These are phyloP conservation scores for Tiaroga cobitis DNA, from an alignment of 2,797 vertebrate genomes.

Conservation along the genomic window DNA sequence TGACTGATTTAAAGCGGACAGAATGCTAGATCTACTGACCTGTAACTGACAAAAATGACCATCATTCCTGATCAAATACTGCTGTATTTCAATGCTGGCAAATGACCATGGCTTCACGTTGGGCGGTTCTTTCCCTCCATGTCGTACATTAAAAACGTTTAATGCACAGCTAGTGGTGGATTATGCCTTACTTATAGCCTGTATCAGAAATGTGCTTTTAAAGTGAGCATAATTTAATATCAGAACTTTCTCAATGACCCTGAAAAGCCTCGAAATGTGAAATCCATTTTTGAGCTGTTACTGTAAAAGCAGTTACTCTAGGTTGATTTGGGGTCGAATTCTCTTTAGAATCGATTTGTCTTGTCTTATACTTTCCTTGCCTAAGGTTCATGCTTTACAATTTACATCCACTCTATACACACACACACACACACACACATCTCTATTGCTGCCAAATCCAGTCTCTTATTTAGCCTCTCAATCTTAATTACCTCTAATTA, in stretches of 20 bases:
- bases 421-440: conserved; percentile 3
- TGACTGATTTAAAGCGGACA: no score
- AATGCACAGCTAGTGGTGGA: no score
- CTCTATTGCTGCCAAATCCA: conserved; percentile 12
- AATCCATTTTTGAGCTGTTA: neutral
- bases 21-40: no score
- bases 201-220: neutral
- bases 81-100: no score
- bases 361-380: neutral
- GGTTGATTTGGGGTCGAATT: neutral
- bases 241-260: neutral
- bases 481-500: conserved; percentile 49
- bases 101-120: no score
- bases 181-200: neutral
- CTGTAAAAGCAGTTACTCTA: neutral
- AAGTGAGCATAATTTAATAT: neutral
- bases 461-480: neutral
- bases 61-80: no score
- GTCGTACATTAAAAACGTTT: no score
- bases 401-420: conserved; percentile 3
- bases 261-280: neutral
- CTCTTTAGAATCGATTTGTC: neutral
- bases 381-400: conserved; percentile 9
- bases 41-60: no score
- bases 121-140: no score